These are phyloP conservation scores for Dinocampus coccinellae DNA, from an alignment of 2,888 invertebrate species.

Conservation along the genomic window DNA sequence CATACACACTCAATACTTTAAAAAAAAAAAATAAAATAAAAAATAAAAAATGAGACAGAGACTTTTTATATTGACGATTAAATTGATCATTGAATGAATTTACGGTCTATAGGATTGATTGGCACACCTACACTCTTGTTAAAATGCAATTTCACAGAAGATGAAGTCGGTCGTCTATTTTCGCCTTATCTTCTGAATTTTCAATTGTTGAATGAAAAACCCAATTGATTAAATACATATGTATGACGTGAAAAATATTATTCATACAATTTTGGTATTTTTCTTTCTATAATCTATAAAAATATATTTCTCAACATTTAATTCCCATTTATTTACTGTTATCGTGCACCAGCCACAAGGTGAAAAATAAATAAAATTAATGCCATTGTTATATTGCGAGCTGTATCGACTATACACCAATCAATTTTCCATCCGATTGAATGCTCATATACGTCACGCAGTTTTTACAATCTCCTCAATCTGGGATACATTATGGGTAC, in stretches of 20 bases:
- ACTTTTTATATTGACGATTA: no score
- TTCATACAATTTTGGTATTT: background rate
- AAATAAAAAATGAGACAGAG: no score
- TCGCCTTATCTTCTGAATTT: background rate
- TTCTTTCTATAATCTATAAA: no score
- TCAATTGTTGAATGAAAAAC: background rate
- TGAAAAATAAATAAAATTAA: background rate
- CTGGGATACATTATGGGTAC: constrained; percentile 47
- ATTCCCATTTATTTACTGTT: background rate
- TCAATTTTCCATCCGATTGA: constrained; percentile 17
- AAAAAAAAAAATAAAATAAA: no score
- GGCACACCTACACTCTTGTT: background rate
- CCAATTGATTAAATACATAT: background rate
- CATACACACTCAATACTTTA: no score
- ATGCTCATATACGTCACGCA: background rate
- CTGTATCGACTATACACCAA: background rate
- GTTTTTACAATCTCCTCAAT: constrained; percentile 11
- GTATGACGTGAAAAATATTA: background rate
- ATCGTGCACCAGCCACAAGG: background rate
- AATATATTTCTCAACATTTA: background rate
- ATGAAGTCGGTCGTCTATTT: no score
- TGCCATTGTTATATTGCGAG: background rate
- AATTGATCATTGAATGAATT: no score
- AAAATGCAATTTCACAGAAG: background rate
- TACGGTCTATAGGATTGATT: no score